These are phyloP conservation scores for Papilio elwesi DNA, from an alignment of 2,888 invertebrate genomes.

Conservation along the genomic window DNA sequence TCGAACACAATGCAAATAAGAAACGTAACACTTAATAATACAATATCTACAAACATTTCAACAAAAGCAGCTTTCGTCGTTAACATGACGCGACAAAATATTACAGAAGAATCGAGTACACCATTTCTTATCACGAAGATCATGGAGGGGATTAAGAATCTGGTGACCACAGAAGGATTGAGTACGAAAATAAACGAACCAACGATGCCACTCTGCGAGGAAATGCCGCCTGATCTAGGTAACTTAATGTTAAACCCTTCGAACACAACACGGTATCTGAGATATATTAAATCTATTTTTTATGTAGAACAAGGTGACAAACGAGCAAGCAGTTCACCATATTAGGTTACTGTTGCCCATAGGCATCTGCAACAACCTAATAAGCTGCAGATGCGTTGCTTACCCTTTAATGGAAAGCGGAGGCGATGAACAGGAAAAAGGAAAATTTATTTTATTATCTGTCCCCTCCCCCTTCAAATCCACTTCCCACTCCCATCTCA, in stretches of 20 bases:
- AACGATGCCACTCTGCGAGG: slow-evolving; percentile 82
- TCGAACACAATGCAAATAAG: slow-evolving; percentile 45
- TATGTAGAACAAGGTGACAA: too few relatives aligned
- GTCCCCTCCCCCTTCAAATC: too few relatives aligned
- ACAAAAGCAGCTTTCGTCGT: slow-evolving; percentile 45
- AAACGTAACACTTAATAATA: slow-evolving; percentile 47
- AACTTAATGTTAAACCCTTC: slow-evolving; percentile 53
- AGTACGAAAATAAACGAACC: slow-evolving; percentile 59
- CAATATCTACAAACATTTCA: slow-evolving; percentile 39
- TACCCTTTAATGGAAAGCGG: too few relatives aligned
- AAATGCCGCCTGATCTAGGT: slow-evolving; percentile 87
- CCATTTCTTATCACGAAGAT: slow-evolving; percentile 64
- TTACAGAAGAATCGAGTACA: slow-evolving; percentile 53
- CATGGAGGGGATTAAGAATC: slow-evolving; percentile 62
- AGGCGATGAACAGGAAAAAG: too few relatives aligned
- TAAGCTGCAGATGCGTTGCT: too few relatives aligned
- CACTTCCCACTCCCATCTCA: too few relatives aligned
- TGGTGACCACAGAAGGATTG: slow-evolving; percentile 61
- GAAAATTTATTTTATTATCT: too few relatives aligned
- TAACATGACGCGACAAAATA: slow-evolving; percentile 52
- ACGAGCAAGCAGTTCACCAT: too few relatives aligned
- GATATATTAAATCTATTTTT: too few relatives aligned
- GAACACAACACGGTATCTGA: too few relatives aligned
- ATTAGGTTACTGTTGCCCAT: too few relatives aligned
- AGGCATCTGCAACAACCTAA: too few relatives aligned